Percentiles rank a stretch among this genome's conserved stretches.
Conservation (phyloP, 2,113 vertebrate genomes). For the Pseudorhombus dupliciocellatus region DNA sequence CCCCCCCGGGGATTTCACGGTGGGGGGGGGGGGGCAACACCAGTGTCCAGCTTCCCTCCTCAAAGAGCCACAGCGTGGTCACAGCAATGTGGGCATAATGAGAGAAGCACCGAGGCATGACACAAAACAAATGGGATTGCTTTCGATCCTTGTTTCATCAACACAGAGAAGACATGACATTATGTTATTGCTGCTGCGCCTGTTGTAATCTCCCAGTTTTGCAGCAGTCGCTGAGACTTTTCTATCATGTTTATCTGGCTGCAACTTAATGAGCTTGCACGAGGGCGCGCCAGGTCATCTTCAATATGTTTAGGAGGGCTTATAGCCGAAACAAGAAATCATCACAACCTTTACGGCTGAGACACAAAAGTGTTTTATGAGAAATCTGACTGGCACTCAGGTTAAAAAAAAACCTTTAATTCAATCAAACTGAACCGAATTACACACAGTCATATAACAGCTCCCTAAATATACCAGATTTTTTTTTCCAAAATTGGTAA, state of each 20-base stretch:
- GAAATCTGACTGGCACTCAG: too few relatives aligned
- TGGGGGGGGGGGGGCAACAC: not conserved
- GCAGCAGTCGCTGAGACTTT: constrained; percentile 24
- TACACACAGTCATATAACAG: not conserved
- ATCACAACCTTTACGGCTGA: too few relatives aligned
- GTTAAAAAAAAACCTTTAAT: too few relatives aligned
- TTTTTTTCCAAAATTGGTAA: too few relatives aligned
- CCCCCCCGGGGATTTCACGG: not conserved
- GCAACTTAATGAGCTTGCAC: constrained; percentile 35
- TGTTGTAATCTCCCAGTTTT: constrained; percentile 61
- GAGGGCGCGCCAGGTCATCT: not conserved
- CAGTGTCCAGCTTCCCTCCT: not conserved
- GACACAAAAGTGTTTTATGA: not conserved
- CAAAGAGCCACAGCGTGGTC: constrained; percentile 3
- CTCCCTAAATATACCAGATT: too few relatives aligned
- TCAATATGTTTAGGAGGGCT: constrained; percentile 1
- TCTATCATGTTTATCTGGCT: constrained; percentile 20
- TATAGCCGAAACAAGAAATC: not conserved
- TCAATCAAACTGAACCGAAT: too few relatives aligned
- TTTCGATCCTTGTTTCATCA: constrained; percentile 55
- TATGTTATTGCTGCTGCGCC: constrained; percentile 41
- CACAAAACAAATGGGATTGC: constrained; percentile 61
- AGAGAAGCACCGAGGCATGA: constrained; percentile 42
- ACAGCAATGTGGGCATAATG: not conserved
- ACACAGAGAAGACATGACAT: constrained; percentile 46